phyloP scores from a whole-genome alignment of 2,888 invertebrate species.

The Flexamia atlantica region DNA sequence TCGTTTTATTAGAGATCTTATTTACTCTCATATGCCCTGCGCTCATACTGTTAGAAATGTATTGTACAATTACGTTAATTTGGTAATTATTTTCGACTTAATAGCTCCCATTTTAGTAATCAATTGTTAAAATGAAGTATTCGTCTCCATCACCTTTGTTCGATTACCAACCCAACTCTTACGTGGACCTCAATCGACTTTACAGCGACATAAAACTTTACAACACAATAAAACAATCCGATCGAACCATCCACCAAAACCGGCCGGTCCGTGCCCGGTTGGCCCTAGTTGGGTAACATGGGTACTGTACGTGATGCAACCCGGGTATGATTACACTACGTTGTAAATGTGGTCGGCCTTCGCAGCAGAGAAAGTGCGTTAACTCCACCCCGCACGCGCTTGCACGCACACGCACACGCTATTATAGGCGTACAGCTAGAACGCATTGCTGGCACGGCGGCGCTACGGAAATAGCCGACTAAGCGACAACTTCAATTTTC shows the following conservation, averaged over 20 bases:
- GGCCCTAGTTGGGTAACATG: constrained; percentile 4
- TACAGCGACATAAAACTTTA: constrained; percentile 19
- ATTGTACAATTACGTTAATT: no score
- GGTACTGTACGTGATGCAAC: constrained; percentile 11
- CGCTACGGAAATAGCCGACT: constrained; percentile 15
- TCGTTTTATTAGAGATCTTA: no score
- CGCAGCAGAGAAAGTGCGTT: constrained; percentile 50
- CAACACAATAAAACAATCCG: constrained; percentile 2
- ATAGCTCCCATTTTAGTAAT: no score
- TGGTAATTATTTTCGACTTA: no score
- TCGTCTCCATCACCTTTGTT: no score
- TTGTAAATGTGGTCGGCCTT: constrained; percentile 52
- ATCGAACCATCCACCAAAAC: not conserved
- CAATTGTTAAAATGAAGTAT: no score
- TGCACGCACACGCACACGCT: constrained; percentile 17
- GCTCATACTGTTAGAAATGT: no score
- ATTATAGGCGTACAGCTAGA: constrained; percentile 43
- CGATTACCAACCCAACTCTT: not conserved
- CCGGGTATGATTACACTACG: constrained; percentile 35
- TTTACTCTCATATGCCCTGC: no score
- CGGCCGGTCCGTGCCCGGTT: not conserved
- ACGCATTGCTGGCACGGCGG: constrained; percentile 45
- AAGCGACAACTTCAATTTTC: constrained; percentile 53
- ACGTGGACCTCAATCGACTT: not conserved
- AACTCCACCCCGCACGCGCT: no score